Percentiles rank a stretch among this genome's conserved stretches.
Conservation (phyloP, 2,888 invertebrate species). For the Dione juno region DNA sequence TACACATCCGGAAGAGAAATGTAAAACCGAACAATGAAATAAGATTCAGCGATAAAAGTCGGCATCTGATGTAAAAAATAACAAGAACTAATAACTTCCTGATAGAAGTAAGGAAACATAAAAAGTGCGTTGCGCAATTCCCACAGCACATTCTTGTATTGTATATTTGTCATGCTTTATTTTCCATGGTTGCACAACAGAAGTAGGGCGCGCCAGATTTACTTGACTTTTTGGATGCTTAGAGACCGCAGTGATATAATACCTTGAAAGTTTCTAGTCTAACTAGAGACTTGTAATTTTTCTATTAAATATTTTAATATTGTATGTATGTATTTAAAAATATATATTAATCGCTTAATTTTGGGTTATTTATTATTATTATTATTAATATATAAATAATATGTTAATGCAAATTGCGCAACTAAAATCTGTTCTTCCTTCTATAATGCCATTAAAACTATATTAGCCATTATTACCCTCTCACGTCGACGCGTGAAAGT, state of each 20-base stretch:
- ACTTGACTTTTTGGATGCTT: constrained; percentile 37
- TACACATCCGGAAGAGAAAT: constrained; percentile 24
- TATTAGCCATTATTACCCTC: not conserved
- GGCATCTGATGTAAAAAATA: constrained; percentile 18
- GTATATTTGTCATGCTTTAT: constrained; percentile 33
- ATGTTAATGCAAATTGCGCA: not conserved
- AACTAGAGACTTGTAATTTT: not conserved
- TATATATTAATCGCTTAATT: too few species aligned
- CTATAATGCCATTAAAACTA: not conserved
- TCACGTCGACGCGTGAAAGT: not conserved
- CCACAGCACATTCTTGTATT: constrained; percentile 38
- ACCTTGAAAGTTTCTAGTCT: constrained; percentile 14
- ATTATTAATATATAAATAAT: too few species aligned
- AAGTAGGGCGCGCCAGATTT: constrained; percentile 44
- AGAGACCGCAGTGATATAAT: constrained; percentile 35
- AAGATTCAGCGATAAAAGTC: constrained; percentile 36
- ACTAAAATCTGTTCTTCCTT: not conserved
- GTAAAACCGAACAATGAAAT: constrained; percentile 29
- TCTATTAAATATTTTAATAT: not conserved
- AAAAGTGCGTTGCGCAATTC: constrained; percentile 28
- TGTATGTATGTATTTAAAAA: too few species aligned
- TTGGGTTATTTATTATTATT: too few species aligned
- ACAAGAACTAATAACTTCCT: constrained; percentile 37
- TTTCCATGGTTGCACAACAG: constrained; percentile 43
- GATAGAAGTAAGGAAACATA: constrained; percentile 20